phyloP scores from a whole-genome alignment of 2,797 vertebrate genomes.

The Kryptopterus vitreolus region DNA sequence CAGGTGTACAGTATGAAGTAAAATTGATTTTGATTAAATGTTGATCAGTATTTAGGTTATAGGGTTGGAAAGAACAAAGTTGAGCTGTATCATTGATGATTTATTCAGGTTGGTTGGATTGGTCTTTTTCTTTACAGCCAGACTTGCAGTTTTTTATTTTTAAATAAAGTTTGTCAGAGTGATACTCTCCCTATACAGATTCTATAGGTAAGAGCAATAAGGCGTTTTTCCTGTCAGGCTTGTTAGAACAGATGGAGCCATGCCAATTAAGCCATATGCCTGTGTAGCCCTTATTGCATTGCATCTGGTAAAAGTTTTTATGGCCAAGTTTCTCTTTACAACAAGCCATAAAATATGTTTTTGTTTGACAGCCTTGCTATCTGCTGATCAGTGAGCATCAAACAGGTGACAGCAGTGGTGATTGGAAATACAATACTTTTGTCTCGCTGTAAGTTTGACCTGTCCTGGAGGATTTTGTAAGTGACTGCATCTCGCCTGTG shows the following conservation, averaged over 20 bases:
- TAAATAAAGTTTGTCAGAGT: conserved; percentile 6
- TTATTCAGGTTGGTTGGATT: neutral
- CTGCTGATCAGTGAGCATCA: conserved; percentile 14
- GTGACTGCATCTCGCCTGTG: neutral
- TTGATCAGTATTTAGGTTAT: neutral
- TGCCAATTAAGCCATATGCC: conserved; percentile 58
- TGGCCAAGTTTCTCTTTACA: conserved; percentile 52
- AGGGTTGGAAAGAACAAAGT: neutral
- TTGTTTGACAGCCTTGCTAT: conserved; percentile 33
- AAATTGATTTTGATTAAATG: neutral
- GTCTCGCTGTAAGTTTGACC: conserved; percentile 7
- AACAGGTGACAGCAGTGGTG: neutral
- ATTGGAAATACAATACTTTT: neutral
- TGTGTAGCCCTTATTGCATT: conserved; percentile 61
- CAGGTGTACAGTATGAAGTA: neutral
- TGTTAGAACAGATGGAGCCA: conserved; percentile 60
- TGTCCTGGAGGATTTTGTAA: conserved; percentile 1
- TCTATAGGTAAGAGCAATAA: conserved; percentile 29
- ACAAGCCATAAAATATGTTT: conserved; percentile 52
- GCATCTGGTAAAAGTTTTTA: conserved; percentile 58
- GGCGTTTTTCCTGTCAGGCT: conserved; percentile 49
- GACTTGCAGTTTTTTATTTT: neutral
- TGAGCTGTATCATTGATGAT: neutral
- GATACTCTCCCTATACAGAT: neutral
- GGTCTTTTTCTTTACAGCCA: neutral